Conservation (phyloP, 2,113 vertebrate genomes). For the Podarcis raffonei region DNA sequence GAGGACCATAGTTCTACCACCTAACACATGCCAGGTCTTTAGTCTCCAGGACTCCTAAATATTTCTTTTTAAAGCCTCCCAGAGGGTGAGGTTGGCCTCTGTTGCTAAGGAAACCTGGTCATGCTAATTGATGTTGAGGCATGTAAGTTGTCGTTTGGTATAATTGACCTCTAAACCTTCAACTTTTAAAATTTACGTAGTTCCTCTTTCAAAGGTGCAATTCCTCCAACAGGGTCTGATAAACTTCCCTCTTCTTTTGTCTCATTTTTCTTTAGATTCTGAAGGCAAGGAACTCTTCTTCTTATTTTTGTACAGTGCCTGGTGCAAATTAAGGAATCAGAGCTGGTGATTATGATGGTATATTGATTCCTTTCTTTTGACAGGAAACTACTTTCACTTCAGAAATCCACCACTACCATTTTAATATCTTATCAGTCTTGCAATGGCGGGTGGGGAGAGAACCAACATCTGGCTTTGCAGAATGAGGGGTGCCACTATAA, state of each 20-base stretch:
- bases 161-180: no score
- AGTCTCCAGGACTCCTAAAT: no score
- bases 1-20: no score
- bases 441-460: neutral
- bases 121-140: no score
- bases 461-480: neutral
- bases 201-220: no score
- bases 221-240: no score
- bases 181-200: no score
- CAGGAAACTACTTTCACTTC: neutral
- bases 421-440: neutral
- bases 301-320: neutral
- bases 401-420: neutral
- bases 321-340: neutral
- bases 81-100: no score
- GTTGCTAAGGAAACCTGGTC: no score
- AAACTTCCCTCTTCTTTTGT: neutral
- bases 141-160: no score
- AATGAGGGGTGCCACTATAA: neutral
- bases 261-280: neutral
- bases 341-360: neutral
- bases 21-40: no score
- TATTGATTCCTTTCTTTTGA: neutral
- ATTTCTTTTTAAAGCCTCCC: no score
- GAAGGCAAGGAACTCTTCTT: neutral